Percentiles rank a stretch among this genome's conserved stretches.
These are phyloP conservation scores for Amblyopsis rosae DNA, from an alignment of 2,113 vertebrate genomes.

Conservation along the genomic window DNA sequence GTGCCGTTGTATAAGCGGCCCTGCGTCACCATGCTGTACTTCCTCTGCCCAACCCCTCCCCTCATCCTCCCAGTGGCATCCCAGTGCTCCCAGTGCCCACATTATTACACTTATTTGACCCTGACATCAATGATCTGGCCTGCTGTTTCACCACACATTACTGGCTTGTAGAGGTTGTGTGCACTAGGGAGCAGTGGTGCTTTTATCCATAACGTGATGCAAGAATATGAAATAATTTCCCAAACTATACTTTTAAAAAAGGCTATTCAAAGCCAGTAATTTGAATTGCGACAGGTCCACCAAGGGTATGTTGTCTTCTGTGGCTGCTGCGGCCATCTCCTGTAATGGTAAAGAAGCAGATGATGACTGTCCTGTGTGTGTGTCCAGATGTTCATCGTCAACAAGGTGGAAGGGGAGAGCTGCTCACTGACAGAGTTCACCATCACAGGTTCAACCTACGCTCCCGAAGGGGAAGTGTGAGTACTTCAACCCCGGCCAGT, in stretches of 20 bases:
- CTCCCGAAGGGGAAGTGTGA: conserved; percentile 96
- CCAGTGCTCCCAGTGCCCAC: conserved; percentile 14
- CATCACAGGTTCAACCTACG: conserved; percentile 94
- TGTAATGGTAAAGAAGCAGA: conserved; percentile 24
- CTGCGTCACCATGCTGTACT: conserved; percentile 68
- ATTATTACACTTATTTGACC: neutral
- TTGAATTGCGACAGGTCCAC: too few relatives aligned
- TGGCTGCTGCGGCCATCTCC: conserved; percentile 59
- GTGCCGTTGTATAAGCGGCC: conserved; percentile 81
- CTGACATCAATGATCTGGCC: too few relatives aligned
- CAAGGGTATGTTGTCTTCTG: neutral
- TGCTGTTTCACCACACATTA: too few relatives aligned
- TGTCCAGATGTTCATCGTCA: conserved; percentile 91
- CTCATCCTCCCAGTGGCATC: conserved; percentile 25
- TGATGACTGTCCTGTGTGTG: too few relatives aligned
- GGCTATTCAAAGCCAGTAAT: too few relatives aligned
- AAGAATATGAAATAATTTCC: too few relatives aligned
- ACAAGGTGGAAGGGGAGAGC: conserved; percentile 86
- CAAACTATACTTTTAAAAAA: too few relatives aligned
- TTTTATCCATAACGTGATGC: too few relatives aligned
- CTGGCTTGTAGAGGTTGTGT: too few relatives aligned
- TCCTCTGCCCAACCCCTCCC: conserved; percentile 36
- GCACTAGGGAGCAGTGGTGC: too few relatives aligned
- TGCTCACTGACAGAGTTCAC: conserved; percentile 93
- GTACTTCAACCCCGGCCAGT: conserved; percentile 55